Evolutionary conservation across 2,888 invertebrate species (phyloP), one percentile per base, ranked within the genome.

Genomic region (Heliconius charithonia): DNA sequence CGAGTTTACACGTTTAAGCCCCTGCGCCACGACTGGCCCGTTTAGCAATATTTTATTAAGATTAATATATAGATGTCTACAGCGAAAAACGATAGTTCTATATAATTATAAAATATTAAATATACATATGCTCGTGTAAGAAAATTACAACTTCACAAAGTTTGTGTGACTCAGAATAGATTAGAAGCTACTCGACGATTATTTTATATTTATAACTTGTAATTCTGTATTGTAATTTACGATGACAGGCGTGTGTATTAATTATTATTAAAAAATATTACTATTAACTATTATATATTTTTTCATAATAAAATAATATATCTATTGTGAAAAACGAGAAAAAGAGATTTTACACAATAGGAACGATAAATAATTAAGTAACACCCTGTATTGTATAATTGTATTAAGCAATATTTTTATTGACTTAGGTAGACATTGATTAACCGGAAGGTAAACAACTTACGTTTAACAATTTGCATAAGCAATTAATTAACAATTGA

Each of bases 151-250:
- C 29, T 32, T 32, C 22, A 32, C 22, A 65, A 29, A 65, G 27
- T 10, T 22, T 66, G 10, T 22, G 10, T 37, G 27, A 63, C 66
- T 66, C 22, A 37, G 22, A n/a, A n/a, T 41, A 67, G 13, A 67
- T n/a, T n/a, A 41, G 67, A 67, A 67, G 67, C 13, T 41, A 41
- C 37, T 67, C 37, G 67, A 67, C 25, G 67, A 37, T n/a, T 41
- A 67, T n/a, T n/a, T n/a, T n/a, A n/a, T n/a, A n/a, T 37, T 32
- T 37, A 32, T 66, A 16, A 66, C 22, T 32, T 66, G 32, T 66
- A 29, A 32, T 37, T 67, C n/a, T 37, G 37, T 67, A n/a, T 67
- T 67, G n/a, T 32, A n/a, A 25, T 37, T 22, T 67, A 67, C 13
- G 22, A 66, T 66, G 32, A 66, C 25, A 13, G 3, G 13, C 25